Evolutionary conservation across 2,113 vertebrate species (phyloP), one percentile per base, ranked within the genome.

Genomic region (Apeltes quadracus): DNA sequence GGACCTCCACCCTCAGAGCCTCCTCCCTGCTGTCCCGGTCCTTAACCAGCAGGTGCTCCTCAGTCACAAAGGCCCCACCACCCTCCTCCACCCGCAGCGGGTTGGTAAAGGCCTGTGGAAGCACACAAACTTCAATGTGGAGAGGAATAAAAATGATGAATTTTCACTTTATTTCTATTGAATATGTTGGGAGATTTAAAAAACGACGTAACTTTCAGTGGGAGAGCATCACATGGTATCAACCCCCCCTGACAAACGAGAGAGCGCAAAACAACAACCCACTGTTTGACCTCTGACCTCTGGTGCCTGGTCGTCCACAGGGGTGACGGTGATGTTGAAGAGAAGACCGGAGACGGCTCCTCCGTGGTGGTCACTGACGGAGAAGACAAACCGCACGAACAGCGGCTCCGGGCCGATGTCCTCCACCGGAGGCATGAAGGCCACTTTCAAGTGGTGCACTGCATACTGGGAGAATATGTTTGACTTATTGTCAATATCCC

Each of bases 391-490:
- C 86, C 94, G 93, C 62, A 94, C 83, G 1, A 87, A 84, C 2
- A 95, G 81, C 0, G 69, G 83, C 20, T 92, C 85, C 0, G 90
- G 89, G 0, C 94, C 94, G 1, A 95, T 92, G 72, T 95, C 94
- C 64, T 91, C 91, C 20, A 92, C 63, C 0, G 94, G 94, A 3
- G 94, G 94, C 92, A 95, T 94, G 86, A 94, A 95, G 18, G 89
- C 94, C 56, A 95, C 93, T 64, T 95, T 95, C 89, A 92, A 82
- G 85, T 95, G 93, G 77, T 90, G 90, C 13, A 79, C 92, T 9
- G 93, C 94, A 61, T 94, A 87, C 94, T 95, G 89, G 15, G 32
- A 34, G 48, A 69, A 36, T 11, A 8, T 5, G 4, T 41, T 13
- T 68, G 38, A 4, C 39, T 14, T 29, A 14, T 53, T 53, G 14